Evolutionary conservation across 1,140 invertebrate genomes (phyloP).

Genomic region (Brevipalpus yothersi): DNA sequence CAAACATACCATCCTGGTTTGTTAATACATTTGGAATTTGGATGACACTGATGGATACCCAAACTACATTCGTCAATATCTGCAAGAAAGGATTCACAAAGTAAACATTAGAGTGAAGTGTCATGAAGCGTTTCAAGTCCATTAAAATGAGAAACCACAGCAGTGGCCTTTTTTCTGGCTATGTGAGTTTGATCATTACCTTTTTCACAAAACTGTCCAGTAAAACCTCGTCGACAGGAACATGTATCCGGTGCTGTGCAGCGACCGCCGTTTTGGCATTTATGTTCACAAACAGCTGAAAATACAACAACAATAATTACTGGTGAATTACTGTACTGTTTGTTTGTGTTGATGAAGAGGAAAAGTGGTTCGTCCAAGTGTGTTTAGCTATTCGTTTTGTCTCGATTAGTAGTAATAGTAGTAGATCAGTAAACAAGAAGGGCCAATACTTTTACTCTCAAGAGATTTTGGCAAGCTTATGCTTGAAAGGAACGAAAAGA

Average conservation of each 20-base stretch:
- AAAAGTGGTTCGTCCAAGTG: neutral
- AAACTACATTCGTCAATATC: constrained; percentile 65
- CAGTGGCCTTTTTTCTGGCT: neutral
- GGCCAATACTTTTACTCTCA: too few relatives aligned
- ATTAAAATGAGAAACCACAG: too few relatives aligned
- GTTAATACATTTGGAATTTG: constrained; percentile 55
- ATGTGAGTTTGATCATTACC: constrained; percentile 12
- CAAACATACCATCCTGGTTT: constrained; percentile 80
- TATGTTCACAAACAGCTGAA: constrained; percentile 47
- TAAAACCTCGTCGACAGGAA: constrained; percentile 50
- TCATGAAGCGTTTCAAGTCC: neutral
- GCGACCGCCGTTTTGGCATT: constrained; percentile 55
- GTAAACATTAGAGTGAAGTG: neutral
- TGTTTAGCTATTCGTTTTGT: too few relatives aligned
- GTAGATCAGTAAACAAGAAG: too few relatives aligned
- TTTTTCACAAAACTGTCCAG: constrained; percentile 48
- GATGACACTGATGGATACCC: constrained; percentile 39
- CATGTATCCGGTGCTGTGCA: constrained; percentile 50
- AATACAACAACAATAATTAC: constrained; percentile 9
- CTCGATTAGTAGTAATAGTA: too few relatives aligned
- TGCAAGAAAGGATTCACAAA: constrained; percentile 10
- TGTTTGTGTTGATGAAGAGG: neutral
- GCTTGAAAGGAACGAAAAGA: neutral
- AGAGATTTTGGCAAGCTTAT: too few relatives aligned
- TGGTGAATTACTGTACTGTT: neutral